phyloP scores from a whole-genome alignment of 2,888 invertebrate species.

The Oscheius myriophilus region DNA sequence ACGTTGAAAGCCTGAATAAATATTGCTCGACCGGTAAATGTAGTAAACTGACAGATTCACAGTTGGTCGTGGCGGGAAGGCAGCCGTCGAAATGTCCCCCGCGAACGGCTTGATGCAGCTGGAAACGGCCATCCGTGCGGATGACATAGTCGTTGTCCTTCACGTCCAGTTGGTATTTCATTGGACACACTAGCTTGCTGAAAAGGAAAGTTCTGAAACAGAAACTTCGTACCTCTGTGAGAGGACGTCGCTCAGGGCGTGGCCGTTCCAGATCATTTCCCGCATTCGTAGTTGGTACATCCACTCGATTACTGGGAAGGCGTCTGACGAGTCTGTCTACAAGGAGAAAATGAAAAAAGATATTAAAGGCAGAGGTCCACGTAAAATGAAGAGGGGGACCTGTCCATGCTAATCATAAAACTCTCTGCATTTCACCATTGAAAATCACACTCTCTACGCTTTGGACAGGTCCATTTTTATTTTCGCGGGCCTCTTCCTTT shows the following conservation, averaged over 20 bases:
- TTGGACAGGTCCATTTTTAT: too few relatives aligned
- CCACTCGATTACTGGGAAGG: conserved; percentile 27
- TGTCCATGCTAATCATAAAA: too few relatives aligned
- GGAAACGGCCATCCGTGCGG: too few relatives aligned
- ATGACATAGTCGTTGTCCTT: too few relatives aligned
- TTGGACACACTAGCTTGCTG: neutral
- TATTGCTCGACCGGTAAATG: too few relatives aligned
- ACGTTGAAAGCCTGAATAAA: conserved; percentile 15
- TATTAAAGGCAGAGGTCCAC: neutral
- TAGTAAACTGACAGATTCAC: conserved; percentile 9
- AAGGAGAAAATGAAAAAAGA: neutral
- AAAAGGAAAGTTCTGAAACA: neutral
- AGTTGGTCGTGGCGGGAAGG: conserved; percentile 4
- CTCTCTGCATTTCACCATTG: too few relatives aligned
- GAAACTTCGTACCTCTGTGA: conserved; percentile 12
- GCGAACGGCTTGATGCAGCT: neutral
- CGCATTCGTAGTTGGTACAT: conserved; percentile 48
- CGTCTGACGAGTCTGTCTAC: conserved; percentile 3
- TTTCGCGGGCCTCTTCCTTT: too few relatives aligned
- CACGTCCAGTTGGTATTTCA: neutral
- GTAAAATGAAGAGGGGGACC: too few relatives aligned
- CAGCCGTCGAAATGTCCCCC: neutral
- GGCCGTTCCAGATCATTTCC: conserved; percentile 39
- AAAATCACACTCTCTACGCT: too few relatives aligned
- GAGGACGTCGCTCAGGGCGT: conserved; percentile 38